phyloP scores from a whole-genome alignment of 2,888 invertebrate genomes.

The Epistrophe grossulariae region DNA sequence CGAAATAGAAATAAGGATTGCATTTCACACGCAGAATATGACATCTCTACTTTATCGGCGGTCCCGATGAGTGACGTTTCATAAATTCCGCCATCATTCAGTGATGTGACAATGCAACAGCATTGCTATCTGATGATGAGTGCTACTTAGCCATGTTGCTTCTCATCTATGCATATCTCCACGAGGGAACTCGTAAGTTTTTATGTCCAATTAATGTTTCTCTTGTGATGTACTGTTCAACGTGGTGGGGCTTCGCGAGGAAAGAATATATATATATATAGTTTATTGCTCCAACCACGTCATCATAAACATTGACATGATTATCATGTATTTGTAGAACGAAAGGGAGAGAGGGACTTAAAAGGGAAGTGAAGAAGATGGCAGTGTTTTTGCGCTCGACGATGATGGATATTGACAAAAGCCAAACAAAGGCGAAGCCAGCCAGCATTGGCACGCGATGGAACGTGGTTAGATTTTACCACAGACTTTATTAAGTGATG shows the following conservation, averaged over 20 bases:
- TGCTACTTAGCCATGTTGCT: conserved; percentile 51
- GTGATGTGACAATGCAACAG: conserved; percentile 54
- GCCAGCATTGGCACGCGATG: conserved; percentile 56
- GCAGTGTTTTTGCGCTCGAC: conserved; percentile 53
- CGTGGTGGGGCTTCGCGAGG: conserved; percentile 30
- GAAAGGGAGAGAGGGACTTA: background rate
- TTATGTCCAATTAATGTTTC: conserved; percentile 71
- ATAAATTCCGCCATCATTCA: conserved; percentile 39
- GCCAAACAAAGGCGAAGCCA: conserved; percentile 66
- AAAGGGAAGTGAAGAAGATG: conserved; percentile 11
- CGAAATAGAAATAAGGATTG: conserved; percentile 46
- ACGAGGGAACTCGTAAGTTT: conserved; percentile 39
- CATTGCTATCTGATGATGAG: conserved; percentile 47
- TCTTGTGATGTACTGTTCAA: conserved; percentile 44
- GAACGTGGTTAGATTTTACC: conserved; percentile 42
- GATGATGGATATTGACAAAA: conserved; percentile 68
- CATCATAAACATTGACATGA: conserved; percentile 71
- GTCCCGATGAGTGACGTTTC: conserved; percentile 60
- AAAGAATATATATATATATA: background rate
- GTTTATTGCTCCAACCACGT: conserved; percentile 63
- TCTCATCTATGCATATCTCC: background rate
- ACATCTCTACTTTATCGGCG: conserved; percentile 50
- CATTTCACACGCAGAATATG: conserved; percentile 59
- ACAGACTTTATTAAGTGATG: conserved; percentile 26
- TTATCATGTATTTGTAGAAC: conserved; percentile 42